Base-by-base conservation (phyloP, 2,113 vertebrate genomes). In the Anguilla rostrata region DNA sequence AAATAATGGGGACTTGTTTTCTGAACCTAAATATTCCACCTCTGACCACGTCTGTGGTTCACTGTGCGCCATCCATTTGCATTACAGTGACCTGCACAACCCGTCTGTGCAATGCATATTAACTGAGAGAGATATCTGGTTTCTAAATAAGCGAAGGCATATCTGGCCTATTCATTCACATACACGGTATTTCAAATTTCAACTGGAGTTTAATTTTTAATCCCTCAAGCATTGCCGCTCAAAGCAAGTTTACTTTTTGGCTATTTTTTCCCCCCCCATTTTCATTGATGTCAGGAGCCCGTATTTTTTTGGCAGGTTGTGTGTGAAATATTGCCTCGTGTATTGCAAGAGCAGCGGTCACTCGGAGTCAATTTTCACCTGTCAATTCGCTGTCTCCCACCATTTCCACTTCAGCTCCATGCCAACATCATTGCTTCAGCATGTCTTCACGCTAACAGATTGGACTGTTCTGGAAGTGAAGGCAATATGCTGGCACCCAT, bases 351-450 rank as follows among this genome's bases (percentile, higher is more conserved):
- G 83, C 83, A 85, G 78, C 78, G 81, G 86, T 85, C 26, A 89
- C 86, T 83, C 39, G 63, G 88, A 89, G 87, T 93, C 91, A 92
- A 94, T 94, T 93, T 92, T 92, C 87, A 89, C 88, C 86, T 90
- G 86, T 60, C 71, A 86, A 63, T 80, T 40, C 49, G 40, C 49
- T 89, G 91, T 90, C 90, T 87, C 86, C 90, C 90, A 92, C 39
- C 34, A 75, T 86, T 75, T 86, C 82, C 75, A 84, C 86, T 87
- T 82, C 39, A 57, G 41, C 43, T 60, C 79, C 63, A 75, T 82
- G 86, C 83, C 88, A 86, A 83, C 46, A 71, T 80, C 22, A n/a
- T 29, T 75, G 79, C 43, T 83, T 87, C 57, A 60, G 46, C 56
- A 78, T 82, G 83, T 75, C 83, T 82, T 88, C 86, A 86, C 66